Percentiles rank a stretch among this genome's conserved stretches.
phyloP scores from a whole-genome alignment of 2,888 invertebrate species.

The Tenthredo distinguenda region DNA sequence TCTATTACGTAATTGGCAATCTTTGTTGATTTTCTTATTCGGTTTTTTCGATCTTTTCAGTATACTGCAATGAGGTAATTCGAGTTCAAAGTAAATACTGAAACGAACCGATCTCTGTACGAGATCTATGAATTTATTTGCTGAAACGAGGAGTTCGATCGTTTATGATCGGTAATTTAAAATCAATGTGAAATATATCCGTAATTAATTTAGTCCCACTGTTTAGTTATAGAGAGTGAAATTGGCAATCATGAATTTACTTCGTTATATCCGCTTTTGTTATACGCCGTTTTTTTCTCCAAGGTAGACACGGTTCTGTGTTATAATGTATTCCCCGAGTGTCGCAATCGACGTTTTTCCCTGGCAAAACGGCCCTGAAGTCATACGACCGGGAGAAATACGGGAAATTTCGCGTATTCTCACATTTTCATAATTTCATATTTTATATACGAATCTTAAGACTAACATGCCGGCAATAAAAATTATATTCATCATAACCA shows the following conservation, averaged over 20 bases:
- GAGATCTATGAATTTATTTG: background rate
- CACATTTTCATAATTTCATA: background rate
- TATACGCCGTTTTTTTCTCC: background rate
- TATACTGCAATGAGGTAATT: background rate
- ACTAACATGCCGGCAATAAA: background rate
- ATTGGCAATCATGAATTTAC: background rate
- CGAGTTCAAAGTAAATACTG: background rate
- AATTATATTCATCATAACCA: background rate
- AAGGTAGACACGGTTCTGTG: constrained; percentile 3
- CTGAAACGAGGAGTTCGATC: background rate
- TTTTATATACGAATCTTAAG: background rate
- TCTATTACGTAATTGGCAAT: background rate
- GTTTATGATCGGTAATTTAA: background rate
- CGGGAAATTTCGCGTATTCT: background rate
- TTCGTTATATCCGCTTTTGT: constrained; percentile 2
- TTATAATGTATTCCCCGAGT: background rate
- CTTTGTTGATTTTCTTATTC: background rate
- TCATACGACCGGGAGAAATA: background rate
- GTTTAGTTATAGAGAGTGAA: background rate
- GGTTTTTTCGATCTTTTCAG: background rate
- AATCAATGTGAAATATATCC: background rate
- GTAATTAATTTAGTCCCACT: background rate
- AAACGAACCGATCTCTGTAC: background rate
- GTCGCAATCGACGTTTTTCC: background rate
- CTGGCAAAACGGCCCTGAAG: background rate